phyloP scores from a whole-genome alignment of 1,140 invertebrate species.

The Bombus confusus region DNA sequence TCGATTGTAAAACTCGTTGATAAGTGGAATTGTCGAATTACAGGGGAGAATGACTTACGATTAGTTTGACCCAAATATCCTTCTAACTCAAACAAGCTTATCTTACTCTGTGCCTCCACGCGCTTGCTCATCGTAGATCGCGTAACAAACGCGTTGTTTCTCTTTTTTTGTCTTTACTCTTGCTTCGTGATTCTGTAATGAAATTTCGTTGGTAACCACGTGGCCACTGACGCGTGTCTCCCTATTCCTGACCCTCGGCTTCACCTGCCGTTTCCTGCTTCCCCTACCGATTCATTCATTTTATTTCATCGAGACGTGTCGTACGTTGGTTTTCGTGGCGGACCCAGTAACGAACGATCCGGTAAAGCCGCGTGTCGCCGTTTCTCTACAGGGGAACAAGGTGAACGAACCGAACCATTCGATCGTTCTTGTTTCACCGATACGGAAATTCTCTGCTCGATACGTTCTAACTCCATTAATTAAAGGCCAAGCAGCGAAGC shows the following conservation, averaged over 20 bases:
- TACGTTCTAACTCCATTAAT: too few relatives aligned
- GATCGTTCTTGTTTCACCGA: slow-evolving; percentile 17
- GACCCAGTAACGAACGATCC: not conserved
- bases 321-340: not conserved
- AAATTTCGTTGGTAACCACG: slow-evolving; percentile 35
- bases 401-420: slow-evolving; percentile 56
- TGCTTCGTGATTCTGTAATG: not conserved
- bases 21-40: too few relatives aligned
- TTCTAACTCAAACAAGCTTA: not conserved
- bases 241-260: slow-evolving; percentile 58
- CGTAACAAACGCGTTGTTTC: not conserved
- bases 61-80: too few relatives aligned
- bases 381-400: slow-evolving; percentile 45
- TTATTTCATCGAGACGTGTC: slow-evolving; percentile 11
- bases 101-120: too few relatives aligned
- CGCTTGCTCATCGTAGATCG: not conserved
- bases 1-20: too few relatives aligned
- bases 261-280: slow-evolving; percentile 69
- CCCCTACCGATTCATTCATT: slow-evolving; percentile 55
- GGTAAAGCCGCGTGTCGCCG: not conserved
- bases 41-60: too few relatives aligned
- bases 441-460: slow-evolving; percentile 23
- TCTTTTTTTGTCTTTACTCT: not conserved
- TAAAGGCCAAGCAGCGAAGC: too few relatives aligned
- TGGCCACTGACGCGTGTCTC: slow-evolving; percentile 61